Conservation (phyloP, 1,140 invertebrate species). For the Drosophila eugracilis region DNA sequence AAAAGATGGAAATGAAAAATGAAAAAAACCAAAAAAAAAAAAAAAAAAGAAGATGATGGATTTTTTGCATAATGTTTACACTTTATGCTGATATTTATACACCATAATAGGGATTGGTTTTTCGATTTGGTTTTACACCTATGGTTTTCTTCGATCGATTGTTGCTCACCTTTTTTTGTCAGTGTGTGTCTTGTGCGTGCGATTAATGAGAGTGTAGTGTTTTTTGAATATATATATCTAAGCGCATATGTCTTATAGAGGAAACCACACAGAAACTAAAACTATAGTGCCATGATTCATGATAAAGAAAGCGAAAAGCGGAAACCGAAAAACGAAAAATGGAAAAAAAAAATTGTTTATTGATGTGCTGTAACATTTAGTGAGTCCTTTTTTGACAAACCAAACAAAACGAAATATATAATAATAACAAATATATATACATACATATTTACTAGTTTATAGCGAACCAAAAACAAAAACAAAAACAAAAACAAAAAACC, state of each 20-base stretch:
- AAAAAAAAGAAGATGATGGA: background rate
- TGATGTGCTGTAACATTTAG: conserved; percentile 52
- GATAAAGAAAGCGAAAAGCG: conserved; percentile 20
- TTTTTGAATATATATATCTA: conserved; percentile 43
- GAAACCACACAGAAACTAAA: conserved; percentile 47
- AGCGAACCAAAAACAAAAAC: conserved; percentile 31
- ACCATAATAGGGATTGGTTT: conserved; percentile 53
- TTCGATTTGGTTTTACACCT: conserved; percentile 48
- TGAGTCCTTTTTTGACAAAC: conserved; percentile 58
- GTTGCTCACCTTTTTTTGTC: conserved; percentile 50
- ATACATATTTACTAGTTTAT: conserved; percentile 50
- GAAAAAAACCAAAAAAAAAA: conserved; percentile 5
- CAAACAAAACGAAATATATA: conserved; percentile 18
- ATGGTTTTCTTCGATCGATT: conserved; percentile 49
- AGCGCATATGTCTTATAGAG: conserved; percentile 40
- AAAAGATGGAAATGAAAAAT: background rate
- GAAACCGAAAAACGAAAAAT: background rate
- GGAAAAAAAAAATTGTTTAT: conserved; percentile 44
- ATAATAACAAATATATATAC: conserved; percentile 32
- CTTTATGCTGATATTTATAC: conserved; percentile 30
- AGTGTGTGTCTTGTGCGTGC: conserved; percentile 19
- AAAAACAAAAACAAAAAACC: conserved; percentile 7
- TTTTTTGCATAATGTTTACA: conserved; percentile 59
- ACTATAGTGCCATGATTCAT: conserved; percentile 66
- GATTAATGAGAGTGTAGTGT: conserved; percentile 27